Evolutionary conservation across 2,797 vertebrate genomes (phyloP).

Genomic region (Lophotriccus pileatus): DNA sequence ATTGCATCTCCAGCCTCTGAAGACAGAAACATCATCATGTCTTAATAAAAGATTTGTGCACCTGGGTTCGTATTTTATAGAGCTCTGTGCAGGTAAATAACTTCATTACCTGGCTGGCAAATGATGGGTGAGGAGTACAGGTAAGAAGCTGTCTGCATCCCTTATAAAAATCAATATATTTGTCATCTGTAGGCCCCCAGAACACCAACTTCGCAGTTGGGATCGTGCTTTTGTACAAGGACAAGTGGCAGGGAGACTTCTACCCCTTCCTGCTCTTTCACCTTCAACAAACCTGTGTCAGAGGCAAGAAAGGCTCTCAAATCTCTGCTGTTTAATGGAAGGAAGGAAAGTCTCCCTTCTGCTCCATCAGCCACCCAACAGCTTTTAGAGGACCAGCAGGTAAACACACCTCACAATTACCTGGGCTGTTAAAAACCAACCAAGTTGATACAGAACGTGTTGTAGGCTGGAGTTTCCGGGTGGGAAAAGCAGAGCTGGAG

Average conservation of each 20-base stretch:
- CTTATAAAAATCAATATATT: background rate
- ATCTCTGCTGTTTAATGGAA: background rate
- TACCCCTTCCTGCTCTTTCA: background rate
- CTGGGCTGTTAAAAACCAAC: background rate
- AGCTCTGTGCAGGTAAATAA: background rate
- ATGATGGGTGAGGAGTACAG: background rate
- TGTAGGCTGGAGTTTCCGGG: background rate
- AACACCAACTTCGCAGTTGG: background rate
- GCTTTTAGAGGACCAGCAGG: background rate
- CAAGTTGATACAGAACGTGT: background rate
- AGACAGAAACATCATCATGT: background rate
- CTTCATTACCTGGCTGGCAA: background rate
- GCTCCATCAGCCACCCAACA: background rate
- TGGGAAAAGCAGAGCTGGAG: background rate
- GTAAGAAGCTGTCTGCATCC: background rate
- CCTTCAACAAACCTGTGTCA: background rate
- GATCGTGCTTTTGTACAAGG: background rate
- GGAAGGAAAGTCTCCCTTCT: background rate
- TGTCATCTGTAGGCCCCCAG: background rate
- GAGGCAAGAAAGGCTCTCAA: background rate
- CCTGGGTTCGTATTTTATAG: background rate
- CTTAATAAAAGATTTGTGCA: background rate
- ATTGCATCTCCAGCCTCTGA: background rate
- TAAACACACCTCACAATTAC: background rate
- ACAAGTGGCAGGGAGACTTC: background rate